Evolutionary conservation across 2,797 vertebrate genomes (phyloP).

Genomic region (Chelmon rostratus): DNA sequence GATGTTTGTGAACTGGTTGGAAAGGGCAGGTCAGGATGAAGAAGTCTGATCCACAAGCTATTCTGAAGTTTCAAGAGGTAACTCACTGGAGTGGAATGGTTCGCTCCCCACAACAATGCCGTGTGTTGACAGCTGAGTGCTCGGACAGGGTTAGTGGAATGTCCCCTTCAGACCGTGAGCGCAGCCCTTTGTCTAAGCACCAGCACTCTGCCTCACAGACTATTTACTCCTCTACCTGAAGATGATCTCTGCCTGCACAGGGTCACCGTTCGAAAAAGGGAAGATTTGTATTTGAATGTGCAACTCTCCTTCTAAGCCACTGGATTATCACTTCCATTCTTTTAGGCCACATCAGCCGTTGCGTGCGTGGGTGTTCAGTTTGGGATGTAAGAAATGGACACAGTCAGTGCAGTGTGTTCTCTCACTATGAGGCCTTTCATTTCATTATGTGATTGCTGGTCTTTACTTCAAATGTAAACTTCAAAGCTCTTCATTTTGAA

Average conservation of each 20-base stretch:
- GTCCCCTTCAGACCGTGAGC: conserved; percentile 68
- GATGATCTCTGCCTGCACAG: conserved; percentile 41
- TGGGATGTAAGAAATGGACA: conserved; percentile 21
- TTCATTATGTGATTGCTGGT: conserved; percentile 5
- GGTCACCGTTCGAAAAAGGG: conserved; percentile 19
- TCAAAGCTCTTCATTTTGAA: conserved; percentile 6
- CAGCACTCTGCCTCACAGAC: conserved; percentile 31
- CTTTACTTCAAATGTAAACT: conserved; percentile 6
- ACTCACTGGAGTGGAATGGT: conserved; percentile 79
- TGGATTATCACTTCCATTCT: conserved; percentile 33
- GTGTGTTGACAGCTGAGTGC: conserved; percentile 82
- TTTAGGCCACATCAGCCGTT: conserved; percentile 24
- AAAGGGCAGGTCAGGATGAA: conserved; percentile 55
- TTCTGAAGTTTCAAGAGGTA: conserved; percentile 75
- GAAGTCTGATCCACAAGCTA: conserved; percentile 64
- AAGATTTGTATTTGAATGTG: background rate
- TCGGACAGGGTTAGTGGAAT: conserved; percentile 78
- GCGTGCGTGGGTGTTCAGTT: conserved; percentile 39
- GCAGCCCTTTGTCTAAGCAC: conserved; percentile 62
- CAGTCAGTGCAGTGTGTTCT: conserved; percentile 18
- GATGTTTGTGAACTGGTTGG: conserved; percentile 32
- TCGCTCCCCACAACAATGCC: conserved; percentile 75
- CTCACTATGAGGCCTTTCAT: conserved; percentile 2
- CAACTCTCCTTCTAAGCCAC: background rate
- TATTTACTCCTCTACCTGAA: conserved; percentile 66